A percentile compares a stretch with the other conserved stretches of the same genome.
Conservation (phyloP, 1,140 invertebrate species). For the Mya arenaria region DNA sequence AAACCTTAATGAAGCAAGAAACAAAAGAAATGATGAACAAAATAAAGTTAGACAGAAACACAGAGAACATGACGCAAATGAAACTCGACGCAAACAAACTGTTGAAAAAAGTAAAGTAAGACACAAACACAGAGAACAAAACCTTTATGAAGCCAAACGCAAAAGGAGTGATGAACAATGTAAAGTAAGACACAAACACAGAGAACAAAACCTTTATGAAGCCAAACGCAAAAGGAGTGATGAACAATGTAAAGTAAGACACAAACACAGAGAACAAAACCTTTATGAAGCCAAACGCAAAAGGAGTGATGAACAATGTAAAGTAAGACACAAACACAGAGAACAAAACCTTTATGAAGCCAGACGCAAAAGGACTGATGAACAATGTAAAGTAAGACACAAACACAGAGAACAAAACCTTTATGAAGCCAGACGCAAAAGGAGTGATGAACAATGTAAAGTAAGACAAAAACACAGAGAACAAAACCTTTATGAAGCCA, state of each 20-base stretch:
- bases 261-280: no score
- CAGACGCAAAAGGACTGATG: not conserved
- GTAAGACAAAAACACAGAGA: not conserved
- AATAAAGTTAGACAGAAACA: slow-evolving; percentile 3
- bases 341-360: not conserved
- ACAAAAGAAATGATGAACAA: slow-evolving; percentile 4
- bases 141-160: not conserved
- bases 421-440: not conserved
- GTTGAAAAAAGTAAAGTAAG: not conserved
- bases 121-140: not conserved
- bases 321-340: not conserved
- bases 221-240: no score
- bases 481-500: not conserved
- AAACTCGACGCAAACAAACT: not conserved
- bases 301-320: not conserved
- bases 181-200: not conserved
- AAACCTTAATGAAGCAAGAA: not conserved
- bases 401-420: no score
- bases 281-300: not conserved
- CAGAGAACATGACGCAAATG: not conserved
- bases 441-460: not conserved
- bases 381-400: not conserved
- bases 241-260: no score
- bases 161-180: not conserved
- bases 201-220: not conserved